These are phyloP conservation scores for human (Homo sapiens) DNA, from an alignment of 2,113 vertebrate genomes.

Conservation along the genomic window DNA sequence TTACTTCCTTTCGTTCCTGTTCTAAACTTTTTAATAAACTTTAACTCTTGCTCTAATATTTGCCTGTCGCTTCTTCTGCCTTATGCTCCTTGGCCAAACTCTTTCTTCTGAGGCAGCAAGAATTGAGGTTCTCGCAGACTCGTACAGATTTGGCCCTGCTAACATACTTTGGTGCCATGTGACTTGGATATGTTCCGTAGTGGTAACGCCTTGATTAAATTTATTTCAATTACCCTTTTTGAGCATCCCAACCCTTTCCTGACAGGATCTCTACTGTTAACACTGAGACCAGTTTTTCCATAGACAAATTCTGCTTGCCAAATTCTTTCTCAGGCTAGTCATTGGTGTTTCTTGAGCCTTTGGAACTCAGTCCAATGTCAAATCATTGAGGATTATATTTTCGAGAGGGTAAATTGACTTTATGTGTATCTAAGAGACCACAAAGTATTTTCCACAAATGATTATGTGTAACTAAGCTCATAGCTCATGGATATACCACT, in stretches of 20 bases:
- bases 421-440: background rate
- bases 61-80: no score
- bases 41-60: no score
- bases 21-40: no score
- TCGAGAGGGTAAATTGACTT: background rate
- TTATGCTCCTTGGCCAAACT: no score
- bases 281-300: background rate
- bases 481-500: background rate
- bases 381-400: background rate
- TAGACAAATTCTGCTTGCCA: background rate
- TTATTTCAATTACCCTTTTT: background rate
- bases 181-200: no score
- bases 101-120: no score
- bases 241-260: background rate
- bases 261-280: background rate
- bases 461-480: background rate
- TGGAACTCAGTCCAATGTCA: background rate
- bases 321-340: background rate
- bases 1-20: no score
- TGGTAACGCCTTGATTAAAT: background rate
- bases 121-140: no score
- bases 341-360: background rate
- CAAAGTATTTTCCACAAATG: background rate
- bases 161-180: no score
- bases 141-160: no score